phyloP scores from a whole-genome alignment of 2,888 invertebrate genomes.

The Tortricodes alternella region DNA sequence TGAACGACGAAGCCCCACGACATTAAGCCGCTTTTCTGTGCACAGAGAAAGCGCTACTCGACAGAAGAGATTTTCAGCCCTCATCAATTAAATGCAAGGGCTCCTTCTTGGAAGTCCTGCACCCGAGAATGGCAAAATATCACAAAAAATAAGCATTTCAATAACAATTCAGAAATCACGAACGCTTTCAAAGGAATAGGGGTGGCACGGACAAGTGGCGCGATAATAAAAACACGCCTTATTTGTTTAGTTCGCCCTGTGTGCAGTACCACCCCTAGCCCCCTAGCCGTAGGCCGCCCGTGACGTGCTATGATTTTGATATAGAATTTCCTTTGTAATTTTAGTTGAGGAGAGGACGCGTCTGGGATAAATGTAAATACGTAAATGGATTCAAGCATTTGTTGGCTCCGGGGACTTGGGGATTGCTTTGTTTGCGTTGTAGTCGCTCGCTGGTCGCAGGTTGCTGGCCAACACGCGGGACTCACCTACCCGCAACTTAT shows the following conservation, averaged over 20 bases:
- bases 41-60: not conserved
- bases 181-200: not conserved
- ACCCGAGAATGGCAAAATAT: not conserved
- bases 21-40: not conserved
- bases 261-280: too few species aligned
- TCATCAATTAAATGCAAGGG: not conserved
- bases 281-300: not conserved
- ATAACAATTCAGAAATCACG: conserved; percentile 17
- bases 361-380: conserved; percentile 4
- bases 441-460: not conserved
- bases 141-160: conserved; percentile 7
- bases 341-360: not conserved
- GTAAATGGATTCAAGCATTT: not conserved
- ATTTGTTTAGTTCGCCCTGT: conserved; percentile 4
- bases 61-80: not conserved
- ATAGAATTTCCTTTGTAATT: conserved; percentile 22
- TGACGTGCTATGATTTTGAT: conserved; percentile 25
- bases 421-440: not conserved
- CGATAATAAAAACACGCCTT: conserved; percentile 10
- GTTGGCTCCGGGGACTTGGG: not conserved
- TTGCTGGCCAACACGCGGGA: too few species aligned
- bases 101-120: not conserved
- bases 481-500: too few species aligned
- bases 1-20: not conserved
- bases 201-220: conserved; percentile 11